Evolutionary conservation across 2,888 invertebrate genomes (phyloP).

Genomic region (Creontiades dilutus): DNA sequence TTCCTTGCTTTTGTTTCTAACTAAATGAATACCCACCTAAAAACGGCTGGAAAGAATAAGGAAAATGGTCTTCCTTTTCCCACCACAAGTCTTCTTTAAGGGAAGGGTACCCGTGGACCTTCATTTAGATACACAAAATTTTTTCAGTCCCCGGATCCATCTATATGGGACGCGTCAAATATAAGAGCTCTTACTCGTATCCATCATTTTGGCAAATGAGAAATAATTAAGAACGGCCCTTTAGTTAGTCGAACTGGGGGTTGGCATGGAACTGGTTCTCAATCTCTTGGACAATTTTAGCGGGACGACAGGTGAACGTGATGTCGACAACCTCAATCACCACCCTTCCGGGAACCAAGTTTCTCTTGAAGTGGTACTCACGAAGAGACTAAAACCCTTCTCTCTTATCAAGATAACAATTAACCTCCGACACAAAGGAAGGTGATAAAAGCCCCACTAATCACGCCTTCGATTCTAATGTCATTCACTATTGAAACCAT

Average conservation of each 20-base stretch:
- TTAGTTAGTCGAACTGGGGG: background rate
- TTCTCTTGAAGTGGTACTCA: slow-evolving; percentile 8
- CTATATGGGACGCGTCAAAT: no score
- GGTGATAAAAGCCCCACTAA: slow-evolving; percentile 33
- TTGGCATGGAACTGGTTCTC: background rate
- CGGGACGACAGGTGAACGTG: background rate
- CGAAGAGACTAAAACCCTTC: background rate
- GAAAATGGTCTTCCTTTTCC: no score
- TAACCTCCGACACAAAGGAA: slow-evolving; percentile 39
- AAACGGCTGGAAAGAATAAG: no score
- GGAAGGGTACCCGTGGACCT: no score
- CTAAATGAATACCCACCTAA: no score
- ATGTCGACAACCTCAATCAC: slow-evolving; percentile 25
- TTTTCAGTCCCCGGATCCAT: no score
- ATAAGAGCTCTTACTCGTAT: no score
- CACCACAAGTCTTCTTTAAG: no score
- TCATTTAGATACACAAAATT: no score
- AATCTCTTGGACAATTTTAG: background rate
- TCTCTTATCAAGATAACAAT: slow-evolving; percentile 6
- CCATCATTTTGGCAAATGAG: no score
- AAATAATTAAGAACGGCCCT: no score
- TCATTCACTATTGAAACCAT: slow-evolving; percentile 39
- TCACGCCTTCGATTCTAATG: slow-evolving; percentile 52
- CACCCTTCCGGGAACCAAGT: slow-evolving; percentile 16
- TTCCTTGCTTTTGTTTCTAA: no score